Evolutionary conservation across 1,140 invertebrate species (phyloP).

Genomic region (Drosophila bifasciata): DNA sequence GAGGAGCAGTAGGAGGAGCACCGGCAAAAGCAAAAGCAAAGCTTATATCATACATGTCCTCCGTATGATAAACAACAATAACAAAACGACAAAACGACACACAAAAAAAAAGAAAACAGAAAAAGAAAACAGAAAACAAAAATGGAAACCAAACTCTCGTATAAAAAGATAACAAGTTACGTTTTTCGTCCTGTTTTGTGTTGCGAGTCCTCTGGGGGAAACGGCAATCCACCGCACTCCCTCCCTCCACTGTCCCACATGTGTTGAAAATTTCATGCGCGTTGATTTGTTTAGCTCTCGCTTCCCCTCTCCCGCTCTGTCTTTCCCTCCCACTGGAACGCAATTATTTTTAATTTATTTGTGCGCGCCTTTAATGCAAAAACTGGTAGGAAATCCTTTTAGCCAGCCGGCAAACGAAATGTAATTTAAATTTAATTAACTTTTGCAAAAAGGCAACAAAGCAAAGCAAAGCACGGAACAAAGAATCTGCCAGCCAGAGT

Average conservation of each 20-base stretch:
- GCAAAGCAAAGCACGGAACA: neutral
- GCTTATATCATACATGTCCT: slow-evolving; percentile 42
- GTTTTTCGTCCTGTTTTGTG: slow-evolving; percentile 44
- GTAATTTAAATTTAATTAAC: slow-evolving; percentile 74
- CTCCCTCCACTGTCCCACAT: neutral
- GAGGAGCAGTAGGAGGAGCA: slow-evolving; percentile 10
- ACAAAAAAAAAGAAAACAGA: slow-evolving; percentile 4
- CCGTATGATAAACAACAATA: slow-evolving; percentile 47
- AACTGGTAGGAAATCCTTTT: slow-evolving; percentile 37
- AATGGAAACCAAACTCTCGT: slow-evolving; percentile 39
- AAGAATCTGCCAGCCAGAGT: no score
- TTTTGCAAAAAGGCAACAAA: slow-evolving; percentile 4
- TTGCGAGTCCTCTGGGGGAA: slow-evolving; percentile 44
- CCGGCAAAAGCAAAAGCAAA: slow-evolving; percentile 36
- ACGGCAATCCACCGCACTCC: slow-evolving; percentile 1
- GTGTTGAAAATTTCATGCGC: slow-evolving; percentile 63
- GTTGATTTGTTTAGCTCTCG: slow-evolving; percentile 68
- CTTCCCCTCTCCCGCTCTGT: slow-evolving; percentile 30
- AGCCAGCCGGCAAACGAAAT: slow-evolving; percentile 15
- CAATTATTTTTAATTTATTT: slow-evolving; percentile 75
- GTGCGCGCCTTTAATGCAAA: slow-evolving; percentile 28
- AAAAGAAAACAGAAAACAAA: slow-evolving; percentile 18
- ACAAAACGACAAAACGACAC: slow-evolving; percentile 14
- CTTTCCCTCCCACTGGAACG: slow-evolving; percentile 30
- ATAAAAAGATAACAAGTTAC: slow-evolving; percentile 75